These are phyloP conservation scores for Lagopus leucura DNA, from an alignment of 2,113 vertebrate species.

Conservation along the genomic window DNA sequence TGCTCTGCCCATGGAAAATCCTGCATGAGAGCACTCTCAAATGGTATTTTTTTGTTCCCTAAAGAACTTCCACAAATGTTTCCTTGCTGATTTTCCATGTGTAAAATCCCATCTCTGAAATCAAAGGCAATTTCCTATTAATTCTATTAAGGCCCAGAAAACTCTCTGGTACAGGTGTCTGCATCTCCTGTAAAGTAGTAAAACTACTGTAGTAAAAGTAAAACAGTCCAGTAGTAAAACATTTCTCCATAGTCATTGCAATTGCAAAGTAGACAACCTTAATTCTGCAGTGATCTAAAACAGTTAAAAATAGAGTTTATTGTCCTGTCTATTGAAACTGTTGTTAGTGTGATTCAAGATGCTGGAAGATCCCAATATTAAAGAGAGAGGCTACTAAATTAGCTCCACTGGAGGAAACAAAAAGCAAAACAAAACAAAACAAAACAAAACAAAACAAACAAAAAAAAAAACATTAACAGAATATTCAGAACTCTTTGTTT, in stretches of 20 bases:
- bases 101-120: not conserved
- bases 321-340: not conserved
- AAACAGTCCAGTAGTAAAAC: not conserved
- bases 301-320: not conserved
- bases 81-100: not conserved
- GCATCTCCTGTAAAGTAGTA: not conserved
- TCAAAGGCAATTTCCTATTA: not conserved
- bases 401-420: not conserved
- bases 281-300: not conserved
- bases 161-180: not conserved
- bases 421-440: too few relatives aligned
- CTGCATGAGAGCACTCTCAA: not conserved
- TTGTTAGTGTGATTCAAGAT: not conserved
- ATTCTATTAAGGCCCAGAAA: not conserved
- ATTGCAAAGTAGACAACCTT: not conserved
- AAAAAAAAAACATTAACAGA: too few relatives aligned
- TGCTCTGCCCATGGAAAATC: not conserved
- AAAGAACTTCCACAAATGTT: not conserved
- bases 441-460: too few relatives aligned
- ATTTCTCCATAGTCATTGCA: not conserved
- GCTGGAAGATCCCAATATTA: not conserved
- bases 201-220: too few relatives aligned
- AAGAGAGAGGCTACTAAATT: not conserved
- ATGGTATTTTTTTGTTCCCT: not conserved
- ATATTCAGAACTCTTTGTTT: not conserved